Evolutionary conservation across 1,140 invertebrate genomes (phyloP), one percentile per base, ranked within the genome.

Genomic region (Caenorhabditis briggsae): DNA sequence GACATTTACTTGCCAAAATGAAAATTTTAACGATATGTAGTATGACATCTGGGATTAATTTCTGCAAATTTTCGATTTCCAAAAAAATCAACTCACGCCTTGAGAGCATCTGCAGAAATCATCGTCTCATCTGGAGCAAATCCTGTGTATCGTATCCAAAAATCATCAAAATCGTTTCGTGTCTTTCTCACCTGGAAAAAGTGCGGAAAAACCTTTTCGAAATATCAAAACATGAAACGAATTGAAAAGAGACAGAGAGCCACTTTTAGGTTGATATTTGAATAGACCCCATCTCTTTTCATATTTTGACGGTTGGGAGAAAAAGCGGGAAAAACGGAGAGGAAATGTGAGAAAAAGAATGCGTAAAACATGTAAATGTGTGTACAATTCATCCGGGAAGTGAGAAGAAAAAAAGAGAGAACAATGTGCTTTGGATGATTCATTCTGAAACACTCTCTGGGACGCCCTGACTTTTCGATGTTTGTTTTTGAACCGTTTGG

Each of bases 301-400:
- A 78, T 50, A 5, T 78, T 74, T 48, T 11, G 33, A n/a, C 16
- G 20, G 20, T 50, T 53, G 11, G 20, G 12, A 9, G 23, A 46
- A 78, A 46, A 46, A 50, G 70, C 46, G 70, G 12, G 46, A 78
- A 46, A n/a, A 70, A 25, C n/a, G 41, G n/a, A 23, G 8, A 11
- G 61, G 41, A 46, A 53, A 50, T 50, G 50, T 2, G 33, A n/a
- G 46, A 50, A n/a, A 50, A 78, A 78, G 70, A 78, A 78, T 78
- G 70, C 70, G 70, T 78, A 78, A 78, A 78, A 78, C 70, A 78
- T 78, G 70, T 78, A 78, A 78, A 78, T 78, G 18, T 78, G 70
- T 78, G 70, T 78, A 78, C 70, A 78, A 78, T 78, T 78, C 70
- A 12, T 46, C 41, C 20, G 20, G 59, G 25, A 33, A 70, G 43